Evolutionary conservation across 2,797 vertebrate genomes (phyloP), one percentile per base, ranked within the genome.

Genomic region (Mico argentatus): DNA sequence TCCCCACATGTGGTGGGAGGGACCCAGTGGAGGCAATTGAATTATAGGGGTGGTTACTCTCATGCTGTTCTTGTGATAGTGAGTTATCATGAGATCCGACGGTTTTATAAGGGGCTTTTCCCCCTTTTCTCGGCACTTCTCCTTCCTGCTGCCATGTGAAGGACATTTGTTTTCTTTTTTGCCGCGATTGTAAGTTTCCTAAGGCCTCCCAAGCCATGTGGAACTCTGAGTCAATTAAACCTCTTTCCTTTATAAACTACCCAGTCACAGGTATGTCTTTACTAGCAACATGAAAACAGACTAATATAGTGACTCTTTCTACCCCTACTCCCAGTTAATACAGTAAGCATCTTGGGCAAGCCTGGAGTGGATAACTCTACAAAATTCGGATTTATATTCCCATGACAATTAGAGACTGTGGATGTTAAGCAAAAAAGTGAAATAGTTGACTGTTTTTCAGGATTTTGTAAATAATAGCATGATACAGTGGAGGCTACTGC

Each of bases 301-400:
- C 33, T n/a, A n/a, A 64, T n/a, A 67, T 19, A 88, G 17, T 0
- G 22, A 72, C 20, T 8, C 7, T 10, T 88, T 86, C 22, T 1
- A 10, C 0, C 7, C 7, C 9, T 2, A 22, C 2, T 4, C 26
- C 0, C 1, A 81, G 36, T 59, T 55, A 80, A 3, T 39, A 26
- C 15, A 17, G 11, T 55, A 10, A 26, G 2, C 2, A 19, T 39
- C 30, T 33, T 44, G 22, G 17, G 2, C 15, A 61, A 50, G 13
- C 5, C 27, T 57, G 8, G 22, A 90, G 13, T 15, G 2, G 46
- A 1, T 46, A 11, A 46, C 11, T 89, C 44, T 44, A 76, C 44
- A 12, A 67, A 82, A 75, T 41, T 50, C 50, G 41, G 1, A 59
- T 24, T 50, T 92, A 41, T 92, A 41, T 90, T 88, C 64, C 64